Base-by-base conservation (phyloP, 2,888 invertebrate genomes). In the Sympetrum striolatum region DNA sequence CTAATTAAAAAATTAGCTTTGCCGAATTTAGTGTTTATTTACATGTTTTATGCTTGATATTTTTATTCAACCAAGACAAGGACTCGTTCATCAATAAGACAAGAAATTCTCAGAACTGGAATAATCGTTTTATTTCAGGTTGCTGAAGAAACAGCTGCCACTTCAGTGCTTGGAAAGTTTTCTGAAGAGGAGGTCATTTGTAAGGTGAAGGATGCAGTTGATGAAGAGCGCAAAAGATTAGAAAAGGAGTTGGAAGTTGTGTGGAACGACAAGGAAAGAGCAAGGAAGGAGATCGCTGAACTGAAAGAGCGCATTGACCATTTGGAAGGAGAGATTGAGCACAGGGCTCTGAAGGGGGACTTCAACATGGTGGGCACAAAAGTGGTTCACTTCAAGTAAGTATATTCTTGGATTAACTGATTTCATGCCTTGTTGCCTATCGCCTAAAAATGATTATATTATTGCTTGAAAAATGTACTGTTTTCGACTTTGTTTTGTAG, bases 301-400 rank as follows among this genome's bases (percentile, higher is more conserved):
- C 90, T 92, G 82, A 90, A 53, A 79, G 86, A 90, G n/a, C 92
- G 94, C 90, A 93, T 96, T 90, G 96, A 96, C 92, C 94, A 96
- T 91, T 93, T 97, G 86, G 96, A 96, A 92, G 93, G 95, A 80
- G 96, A 97, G 92, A 93, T 97, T 58, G 97, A 97, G 92, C 95
- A 95, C 92, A 93, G 95, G 39, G 95, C 95, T 31, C 92, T 96
- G 91, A 95, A 94, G 92, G 95, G 95, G 1, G 95, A 95, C 92
- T 95, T 95, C 90, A 94, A 95, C 92, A 92, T 93, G 12, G 91
- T 92, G 35, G 92, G 93, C 79, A 93, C 93, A n/a, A 93, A 93
- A 91, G 92, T 94, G 44, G 90, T 93, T 25, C 93, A 93, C 91
- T 92, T 93, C 48, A 93, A 92, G 93, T 93, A 91, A 92, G 92